A percentile compares a stretch with the other conserved stretches of the same genome.
These are phyloP conservation scores for Amblyopsis rosae DNA, from an alignment of 2,113 vertebrate genomes.

Conservation along the genomic window DNA sequence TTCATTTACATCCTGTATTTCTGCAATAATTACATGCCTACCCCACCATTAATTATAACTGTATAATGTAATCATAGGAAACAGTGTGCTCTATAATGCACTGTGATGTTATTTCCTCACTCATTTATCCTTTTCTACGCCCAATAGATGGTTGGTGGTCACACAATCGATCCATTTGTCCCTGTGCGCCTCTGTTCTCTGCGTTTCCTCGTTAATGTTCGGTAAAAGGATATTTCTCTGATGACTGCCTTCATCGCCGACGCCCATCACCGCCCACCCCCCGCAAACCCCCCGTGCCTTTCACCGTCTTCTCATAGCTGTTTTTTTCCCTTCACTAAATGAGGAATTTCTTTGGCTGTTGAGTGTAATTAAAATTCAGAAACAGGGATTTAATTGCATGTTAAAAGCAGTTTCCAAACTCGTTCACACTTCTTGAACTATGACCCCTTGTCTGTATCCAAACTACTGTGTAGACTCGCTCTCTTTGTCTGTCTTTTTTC, in stretches of 20 bases:
- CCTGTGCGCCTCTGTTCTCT: slow-evolving; percentile 22
- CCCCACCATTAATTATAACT: slow-evolving; percentile 55
- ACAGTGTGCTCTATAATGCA: slow-evolving; percentile 43
- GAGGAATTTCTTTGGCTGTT: slow-evolving; percentile 42
- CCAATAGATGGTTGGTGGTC: slow-evolving; percentile 7
- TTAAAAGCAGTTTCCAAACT: slow-evolving; percentile 56
- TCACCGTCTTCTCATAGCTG: slow-evolving; percentile 16
- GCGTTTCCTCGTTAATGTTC: slow-evolving; percentile 50
- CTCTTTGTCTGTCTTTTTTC: slow-evolving; percentile 11
- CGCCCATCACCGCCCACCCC: slow-evolving; percentile 11
- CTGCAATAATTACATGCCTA: slow-evolving; percentile 51
- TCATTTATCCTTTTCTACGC: slow-evolving; percentile 48
- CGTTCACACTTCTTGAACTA: slow-evolving; percentile 66
- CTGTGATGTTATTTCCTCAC: slow-evolving; percentile 54
- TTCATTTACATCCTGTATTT: slow-evolving; percentile 8
- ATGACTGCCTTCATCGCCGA: slow-evolving; percentile 23
- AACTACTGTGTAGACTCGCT: neutral
- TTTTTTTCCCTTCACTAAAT: slow-evolving; percentile 23
- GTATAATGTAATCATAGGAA: slow-evolving; percentile 52
- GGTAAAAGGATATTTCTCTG: slow-evolving; percentile 42
- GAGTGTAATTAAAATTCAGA: slow-evolving; percentile 54
- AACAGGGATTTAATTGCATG: slow-evolving; percentile 65
- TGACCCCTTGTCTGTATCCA: slow-evolving; percentile 60
- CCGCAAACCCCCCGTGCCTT: slow-evolving; percentile 25
- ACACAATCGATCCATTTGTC: slow-evolving; percentile 49